Evolutionary conservation across 2,797 vertebrate genomes (phyloP), one percentile per base, ranked within the genome.

Genomic region (Sparus aurata): DNA sequence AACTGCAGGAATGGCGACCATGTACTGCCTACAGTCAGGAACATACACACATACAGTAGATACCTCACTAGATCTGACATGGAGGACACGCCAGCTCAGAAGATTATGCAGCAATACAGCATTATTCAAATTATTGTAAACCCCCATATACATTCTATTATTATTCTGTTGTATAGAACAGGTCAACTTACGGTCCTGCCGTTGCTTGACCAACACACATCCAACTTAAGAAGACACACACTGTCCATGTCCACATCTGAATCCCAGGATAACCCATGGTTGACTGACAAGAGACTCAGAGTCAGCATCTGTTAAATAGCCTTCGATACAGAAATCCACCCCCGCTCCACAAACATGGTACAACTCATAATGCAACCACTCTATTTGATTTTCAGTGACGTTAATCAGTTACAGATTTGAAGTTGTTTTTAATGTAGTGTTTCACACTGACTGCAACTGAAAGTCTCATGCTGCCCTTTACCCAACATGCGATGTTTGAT

Each of bases 1-100:
- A 34, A 62, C 12, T 3, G 58, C 93, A 77, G 95, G 94, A 64
- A 94, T 75, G 23, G 90, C 83, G 11, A 95, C 92, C 88, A 93
- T 78, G 84, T 94, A 96, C 46, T 85, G 53, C 47, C 95, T 96
- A n/a, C 13, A 63, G 20, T 45, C 23, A 66, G 1, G 82, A 20
- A 69, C 11, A 67, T 9, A 46, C 5, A 58, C 52, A 68, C 15
- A 59, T 0, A 46, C n/a, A 53, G 5, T 12, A 5, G 20, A 69
- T 5, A 57, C 15, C 15, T 74, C 22, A 49, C 25, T 65, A 18
- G 12, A 38, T 59, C 25, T 23, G 15, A 61, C 5, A 50, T 15
- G 3, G 25, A 53, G 43, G 23, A 27, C 20, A 41, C 38, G 27
- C 11, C 12, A 30, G 68, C 12, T 1, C 1, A 22, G 16, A 49